These are phyloP conservation scores for Hozukius guyotensis DNA, from an alignment of 2,797 vertebrate genomes.

Conservation along the genomic window DNA sequence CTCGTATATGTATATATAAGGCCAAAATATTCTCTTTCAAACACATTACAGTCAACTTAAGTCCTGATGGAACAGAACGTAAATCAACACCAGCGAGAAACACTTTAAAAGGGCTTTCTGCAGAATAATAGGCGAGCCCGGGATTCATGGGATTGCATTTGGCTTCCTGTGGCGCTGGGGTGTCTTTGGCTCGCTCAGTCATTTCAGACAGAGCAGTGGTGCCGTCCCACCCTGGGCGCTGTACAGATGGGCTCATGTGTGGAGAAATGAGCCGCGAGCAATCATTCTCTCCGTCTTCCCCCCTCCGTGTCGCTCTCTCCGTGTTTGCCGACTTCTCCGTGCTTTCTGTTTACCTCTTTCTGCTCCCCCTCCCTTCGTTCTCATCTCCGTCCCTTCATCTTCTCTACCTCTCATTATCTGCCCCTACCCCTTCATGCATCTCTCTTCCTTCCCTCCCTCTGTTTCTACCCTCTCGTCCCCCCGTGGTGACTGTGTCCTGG, in stretches of 20 bases:
- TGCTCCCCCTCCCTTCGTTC: slow-evolving; percentile 41
- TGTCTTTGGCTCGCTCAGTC: slow-evolving; percentile 81
- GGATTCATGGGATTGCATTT: slow-evolving; percentile 85
- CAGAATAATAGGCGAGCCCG: slow-evolving; percentile 79
- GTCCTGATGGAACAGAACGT: slow-evolving; percentile 78
- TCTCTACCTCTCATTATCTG: slow-evolving; percentile 68
- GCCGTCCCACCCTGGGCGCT: slow-evolving; percentile 85
- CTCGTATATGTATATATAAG: not conserved
- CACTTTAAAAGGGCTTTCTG: slow-evolving; percentile 72
- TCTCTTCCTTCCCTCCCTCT: slow-evolving; percentile 30
- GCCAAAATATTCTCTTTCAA: slow-evolving; percentile 63
- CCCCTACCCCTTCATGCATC: slow-evolving; percentile 46
- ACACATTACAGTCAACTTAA: slow-evolving; percentile 81
- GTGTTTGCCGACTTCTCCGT: slow-evolving; percentile 57
- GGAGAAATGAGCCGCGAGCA: slow-evolving; percentile 87
- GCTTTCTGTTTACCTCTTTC: slow-evolving; percentile 71
- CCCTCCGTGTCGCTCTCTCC: slow-evolving; percentile 2
- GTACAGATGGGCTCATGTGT: slow-evolving; percentile 87
- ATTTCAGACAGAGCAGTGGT: slow-evolving; percentile 83
- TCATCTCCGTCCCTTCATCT: slow-evolving; percentile 66
- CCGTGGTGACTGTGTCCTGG: slow-evolving; percentile 75
- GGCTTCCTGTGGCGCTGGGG: slow-evolving; percentile 82
- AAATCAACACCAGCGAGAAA: slow-evolving; percentile 74
- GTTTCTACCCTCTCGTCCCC: slow-evolving; percentile 36
- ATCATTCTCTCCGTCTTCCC: slow-evolving; percentile 64